Evolutionary conservation across 2,113 vertebrate genomes (phyloP).

Genomic region (Cyanocitta stelleri): DNA sequence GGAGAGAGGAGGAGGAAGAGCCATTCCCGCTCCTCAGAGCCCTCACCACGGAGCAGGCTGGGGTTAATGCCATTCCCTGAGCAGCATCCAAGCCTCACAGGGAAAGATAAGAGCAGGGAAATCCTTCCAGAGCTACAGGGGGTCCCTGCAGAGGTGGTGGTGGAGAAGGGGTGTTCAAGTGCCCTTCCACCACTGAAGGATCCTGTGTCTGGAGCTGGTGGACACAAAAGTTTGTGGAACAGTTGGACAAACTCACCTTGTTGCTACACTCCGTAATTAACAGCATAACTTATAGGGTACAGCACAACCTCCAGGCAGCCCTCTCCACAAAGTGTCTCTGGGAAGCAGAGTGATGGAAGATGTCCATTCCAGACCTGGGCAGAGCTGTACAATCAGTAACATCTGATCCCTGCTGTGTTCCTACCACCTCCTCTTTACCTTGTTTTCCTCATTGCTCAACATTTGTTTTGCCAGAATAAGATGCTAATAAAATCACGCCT

Average conservation of each 20-base stretch:
- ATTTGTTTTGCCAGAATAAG: constrained; percentile 59
- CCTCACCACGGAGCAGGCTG: background rate
- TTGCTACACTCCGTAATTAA: background rate
- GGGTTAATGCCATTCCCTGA: background rate
- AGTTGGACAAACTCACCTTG: background rate
- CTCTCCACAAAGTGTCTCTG: background rate
- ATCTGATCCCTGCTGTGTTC: background rate
- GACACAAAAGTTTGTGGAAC: background rate
- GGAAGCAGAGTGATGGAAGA: background rate
- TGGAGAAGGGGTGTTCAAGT: background rate
- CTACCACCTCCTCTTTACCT: constrained; percentile 11
- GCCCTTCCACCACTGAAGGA: background rate
- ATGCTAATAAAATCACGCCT: constrained; percentile 59
- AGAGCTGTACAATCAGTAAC: background rate
- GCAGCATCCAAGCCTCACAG: background rate
- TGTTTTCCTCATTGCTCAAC: constrained; percentile 40
- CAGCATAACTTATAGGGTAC: background rate
- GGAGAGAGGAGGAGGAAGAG: background rate
- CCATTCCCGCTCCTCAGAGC: background rate
- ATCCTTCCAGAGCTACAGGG: background rate
- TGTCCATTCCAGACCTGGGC: background rate
- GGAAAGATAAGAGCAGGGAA: background rate
- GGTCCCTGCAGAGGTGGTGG: background rate
- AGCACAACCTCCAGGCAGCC: constrained; percentile 6
- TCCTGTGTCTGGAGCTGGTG: background rate